A percentile compares a stretch with the other conserved stretches of the same genome.
These are phyloP conservation scores for Uloborus plumipes DNA, from an alignment of 2,888 invertebrate genomes.

Conservation along the genomic window DNA sequence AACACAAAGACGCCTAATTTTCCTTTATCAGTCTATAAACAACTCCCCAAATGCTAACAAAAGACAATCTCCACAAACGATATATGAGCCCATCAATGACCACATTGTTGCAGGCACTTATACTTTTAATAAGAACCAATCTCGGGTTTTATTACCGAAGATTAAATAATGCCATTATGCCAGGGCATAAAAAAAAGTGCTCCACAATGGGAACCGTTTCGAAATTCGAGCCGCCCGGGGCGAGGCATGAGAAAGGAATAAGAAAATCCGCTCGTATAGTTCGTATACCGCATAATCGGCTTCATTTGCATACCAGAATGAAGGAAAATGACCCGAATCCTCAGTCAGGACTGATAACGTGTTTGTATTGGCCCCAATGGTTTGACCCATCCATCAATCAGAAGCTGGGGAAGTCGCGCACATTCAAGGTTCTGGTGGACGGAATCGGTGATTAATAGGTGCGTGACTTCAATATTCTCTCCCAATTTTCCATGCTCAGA, in stretches of 20 bases:
- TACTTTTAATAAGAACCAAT: not conserved
- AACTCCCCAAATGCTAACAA: too few relatives aligned
- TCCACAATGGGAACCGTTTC: conserved; percentile 8
- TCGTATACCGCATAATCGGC: conserved; percentile 32
- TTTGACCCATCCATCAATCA: conserved; percentile 51
- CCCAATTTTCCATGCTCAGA: too few relatives aligned
- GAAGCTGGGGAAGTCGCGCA: not conserved
- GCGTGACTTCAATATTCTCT: conserved; percentile 20
- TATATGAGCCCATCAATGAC: too few relatives aligned
- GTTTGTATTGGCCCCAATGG: conserved; percentile 54
- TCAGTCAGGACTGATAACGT: conserved; percentile 24
- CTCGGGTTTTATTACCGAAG: not conserved
- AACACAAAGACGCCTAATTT: too few relatives aligned
- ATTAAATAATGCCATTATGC: conserved; percentile 22
- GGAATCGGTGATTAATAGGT: conserved; percentile 18
- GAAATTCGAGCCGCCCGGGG: conserved; percentile 11
- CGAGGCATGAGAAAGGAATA: conserved; percentile 39
- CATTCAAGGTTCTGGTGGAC: too few relatives aligned
- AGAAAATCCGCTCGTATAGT: conserved; percentile 24
- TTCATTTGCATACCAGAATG: conserved; percentile 36
- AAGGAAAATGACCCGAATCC: conserved; percentile 40
- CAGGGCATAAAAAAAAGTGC: not conserved
- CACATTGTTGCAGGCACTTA: too few relatives aligned
- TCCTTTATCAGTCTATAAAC: too few relatives aligned
- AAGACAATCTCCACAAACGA: too few relatives aligned